Base-by-base conservation (phyloP, 2,113 vertebrate genomes). In the Irena cyanogastra region DNA sequence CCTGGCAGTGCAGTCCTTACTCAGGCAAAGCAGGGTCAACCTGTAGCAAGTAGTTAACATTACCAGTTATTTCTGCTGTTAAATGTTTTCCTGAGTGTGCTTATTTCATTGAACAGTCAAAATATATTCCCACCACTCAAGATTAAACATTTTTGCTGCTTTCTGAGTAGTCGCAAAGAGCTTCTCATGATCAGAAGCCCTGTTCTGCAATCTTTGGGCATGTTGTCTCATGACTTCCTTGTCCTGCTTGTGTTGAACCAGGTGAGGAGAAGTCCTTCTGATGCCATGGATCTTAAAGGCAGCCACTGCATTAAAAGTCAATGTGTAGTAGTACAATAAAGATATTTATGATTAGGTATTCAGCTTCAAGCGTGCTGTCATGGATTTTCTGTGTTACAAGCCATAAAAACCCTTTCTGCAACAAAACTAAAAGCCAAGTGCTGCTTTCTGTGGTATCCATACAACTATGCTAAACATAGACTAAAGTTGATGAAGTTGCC, bases 341-440 rank as follows among this genome's bases (percentile, higher is more conserved):
- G 15, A 11, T 70, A 86, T 20, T 87, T 86, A 70, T 39, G 83
- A 21, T 49, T 71, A 79, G 22, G 6, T 92, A 61, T 95, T 69
- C 41, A 87, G 53, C 77, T 92, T 95, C 76, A 78, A 61, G 26
- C 45, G 63, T 56, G 49, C 27, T 94, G 12, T 93, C 1, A 5
- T 91, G 83, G 56, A 59, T 81, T 94, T 95, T 89, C 70, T 79
- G 1, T 95, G 68, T 92, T 92, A 81, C 35, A 96, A 97, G 92
- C 94, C 95, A 95, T 96, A 92, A 89, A 90, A 89, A 4, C 33
- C 11, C 45, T 74, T 93, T 77, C 68, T 93, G 57, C 56, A 65
- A 89, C 68, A 88, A 90, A 82, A 45, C 72, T 50, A 44, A 85
- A 89, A 77, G 71, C 49, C 80, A 52, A 49, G 49, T 89, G 91